Evolutionary conservation across 92 coral and sea anemone genomes (phyloP).

Genomic region (Epizoanthus scotinus): DNA sequence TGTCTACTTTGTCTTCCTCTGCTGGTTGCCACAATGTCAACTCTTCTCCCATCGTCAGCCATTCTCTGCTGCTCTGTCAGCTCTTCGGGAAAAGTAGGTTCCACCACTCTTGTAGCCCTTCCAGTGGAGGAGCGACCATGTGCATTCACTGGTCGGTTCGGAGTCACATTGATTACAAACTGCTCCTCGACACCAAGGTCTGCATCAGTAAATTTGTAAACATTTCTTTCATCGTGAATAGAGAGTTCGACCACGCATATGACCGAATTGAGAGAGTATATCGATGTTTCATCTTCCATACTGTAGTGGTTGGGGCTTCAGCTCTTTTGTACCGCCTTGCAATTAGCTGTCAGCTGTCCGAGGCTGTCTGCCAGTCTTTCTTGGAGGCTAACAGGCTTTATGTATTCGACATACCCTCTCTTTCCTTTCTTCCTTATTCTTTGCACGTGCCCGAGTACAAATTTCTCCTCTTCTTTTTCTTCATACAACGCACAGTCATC

Average conservation of each 20-base stretch:
- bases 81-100: neutral
- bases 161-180: neutral
- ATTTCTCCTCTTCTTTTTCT: neutral
- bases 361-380: slow-evolving; percentile 10
- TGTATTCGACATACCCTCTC: slow-evolving; percentile 11
- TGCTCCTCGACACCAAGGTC: slow-evolving; percentile 9
- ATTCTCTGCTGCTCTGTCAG: slow-evolving; percentile 10
- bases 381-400: slow-evolving; percentile 21
- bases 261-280: too few relatives aligned
- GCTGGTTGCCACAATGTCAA: too few relatives aligned
- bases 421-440: slow-evolving; percentile 17
- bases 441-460: slow-evolving; percentile 17
- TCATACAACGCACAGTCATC: slow-evolving; percentile 35
- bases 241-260: neutral
- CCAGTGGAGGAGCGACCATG: neutral
- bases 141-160: too few relatives aligned
- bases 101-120: slow-evolving; percentile 4
- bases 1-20: slow-evolving; percentile 4
- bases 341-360: neutral
- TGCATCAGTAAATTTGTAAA: neutral
- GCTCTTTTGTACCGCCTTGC: too few relatives aligned
- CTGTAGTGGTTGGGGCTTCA: too few relatives aligned
- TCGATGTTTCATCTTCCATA: too few relatives aligned
- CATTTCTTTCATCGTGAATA: neutral
- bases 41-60: slow-evolving; percentile 9